phyloP scores from a whole-genome alignment of 2,797 vertebrate species.

The Alauda arvensis region DNA sequence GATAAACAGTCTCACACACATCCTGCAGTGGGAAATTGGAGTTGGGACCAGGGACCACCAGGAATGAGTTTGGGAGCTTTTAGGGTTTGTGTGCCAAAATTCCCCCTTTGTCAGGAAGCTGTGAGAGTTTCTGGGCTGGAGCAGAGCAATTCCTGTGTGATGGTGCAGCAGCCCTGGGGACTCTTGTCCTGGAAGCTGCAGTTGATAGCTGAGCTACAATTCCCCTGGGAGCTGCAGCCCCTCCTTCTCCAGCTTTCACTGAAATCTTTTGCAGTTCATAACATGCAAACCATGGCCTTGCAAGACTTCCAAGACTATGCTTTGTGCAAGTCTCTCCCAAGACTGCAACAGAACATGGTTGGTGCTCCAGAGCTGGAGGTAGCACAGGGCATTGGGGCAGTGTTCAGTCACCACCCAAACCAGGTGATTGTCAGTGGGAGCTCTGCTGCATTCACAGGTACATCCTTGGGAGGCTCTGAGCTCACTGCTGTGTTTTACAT shows the following conservation, averaged over 20 bases:
- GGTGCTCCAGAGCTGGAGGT: neutral
- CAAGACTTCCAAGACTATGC: neutral
- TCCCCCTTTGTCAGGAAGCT: neutral
- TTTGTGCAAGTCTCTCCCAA: neutral
- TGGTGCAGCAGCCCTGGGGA: neutral
- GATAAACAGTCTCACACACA: neutral
- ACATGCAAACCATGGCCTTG: neutral
- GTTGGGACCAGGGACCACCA: neutral
- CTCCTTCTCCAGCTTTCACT: neutral
- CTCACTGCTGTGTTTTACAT: neutral
- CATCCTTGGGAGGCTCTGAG: neutral
- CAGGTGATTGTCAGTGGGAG: neutral
- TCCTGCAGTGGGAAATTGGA: neutral
- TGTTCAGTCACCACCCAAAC: neutral
- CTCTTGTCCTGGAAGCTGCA: neutral
- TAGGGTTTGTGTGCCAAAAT: neutral
- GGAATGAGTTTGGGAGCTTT: neutral
- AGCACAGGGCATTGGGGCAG: neutral
- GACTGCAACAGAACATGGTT: neutral
- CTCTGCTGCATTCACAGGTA: neutral
- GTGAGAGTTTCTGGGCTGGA: neutral
- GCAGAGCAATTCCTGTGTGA: neutral
- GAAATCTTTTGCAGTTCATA: neutral
- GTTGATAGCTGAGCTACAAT: too few species aligned
- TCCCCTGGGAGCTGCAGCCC: neutral